Percentiles rank a stretch among this genome's conserved stretches.
Evolutionary conservation across 2,797 vertebrate species (phyloP).

Genomic region (Oceanodroma leucorhoa): DNA sequence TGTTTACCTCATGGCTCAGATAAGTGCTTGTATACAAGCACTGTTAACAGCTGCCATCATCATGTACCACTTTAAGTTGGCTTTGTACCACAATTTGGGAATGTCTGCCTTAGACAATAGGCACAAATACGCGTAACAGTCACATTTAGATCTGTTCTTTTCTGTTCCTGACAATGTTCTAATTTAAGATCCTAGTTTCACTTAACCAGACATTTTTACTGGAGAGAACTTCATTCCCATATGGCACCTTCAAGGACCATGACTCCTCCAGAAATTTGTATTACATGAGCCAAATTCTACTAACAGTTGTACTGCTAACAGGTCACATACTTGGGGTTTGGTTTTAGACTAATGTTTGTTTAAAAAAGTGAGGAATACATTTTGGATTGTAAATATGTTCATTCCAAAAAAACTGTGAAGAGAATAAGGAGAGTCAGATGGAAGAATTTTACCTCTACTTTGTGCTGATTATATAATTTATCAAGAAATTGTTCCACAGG

Average conservation of each 20-base stretch:
- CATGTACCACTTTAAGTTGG: conserved; percentile 30
- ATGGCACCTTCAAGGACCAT: conserved; percentile 53
- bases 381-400: conserved; percentile 25
- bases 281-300: conserved; percentile 1
- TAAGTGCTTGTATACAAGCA: not conserved
- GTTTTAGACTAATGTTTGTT: conserved; percentile 43
- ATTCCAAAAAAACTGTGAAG: conserved; percentile 30
- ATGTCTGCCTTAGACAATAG: conserved; percentile 55
- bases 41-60: conserved; percentile 42
- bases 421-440: conserved; percentile 49
- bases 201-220: conserved; percentile 57
- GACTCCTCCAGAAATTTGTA: conserved; percentile 37
- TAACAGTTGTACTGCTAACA: conserved; percentile 21
- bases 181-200: conserved; percentile 65
- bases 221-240: conserved; percentile 52
- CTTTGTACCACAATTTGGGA: not conserved
- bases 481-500: conserved; percentile 55
- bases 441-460: conserved; percentile 60
- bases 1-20: conserved; percentile 3
- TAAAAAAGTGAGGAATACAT: conserved; percentile 43
- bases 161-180: conserved; percentile 60
- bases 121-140: conserved; percentile 48
- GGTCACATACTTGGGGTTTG: conserved; percentile 26
- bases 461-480: conserved; percentile 60
- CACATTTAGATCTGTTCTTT: conserved; percentile 57